These are phyloP conservation scores for Agrypnia vestita DNA, from an alignment of 1,140 invertebrate genomes.

Conservation along the genomic window DNA sequence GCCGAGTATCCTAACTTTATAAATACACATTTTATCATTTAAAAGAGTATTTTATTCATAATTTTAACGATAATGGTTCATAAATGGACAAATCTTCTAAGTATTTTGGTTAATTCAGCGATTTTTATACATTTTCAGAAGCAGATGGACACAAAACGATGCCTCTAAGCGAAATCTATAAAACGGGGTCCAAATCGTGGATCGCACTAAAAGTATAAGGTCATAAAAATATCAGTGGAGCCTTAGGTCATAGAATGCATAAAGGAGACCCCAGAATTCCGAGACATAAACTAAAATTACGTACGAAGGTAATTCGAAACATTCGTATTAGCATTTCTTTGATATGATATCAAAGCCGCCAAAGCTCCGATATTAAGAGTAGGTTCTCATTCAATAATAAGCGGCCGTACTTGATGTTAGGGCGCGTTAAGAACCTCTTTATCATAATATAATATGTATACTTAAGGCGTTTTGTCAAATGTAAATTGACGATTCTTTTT, in stretches of 20 bases:
- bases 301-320: conserved; percentile 7
- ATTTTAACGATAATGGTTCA: background rate
- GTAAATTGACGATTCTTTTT: conserved; percentile 7
- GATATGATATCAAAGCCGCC: conserved; percentile 19
- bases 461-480: background rate
- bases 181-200: background rate
- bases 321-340: conserved; percentile 38
- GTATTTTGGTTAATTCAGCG: conserved; percentile 28
- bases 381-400: no score
- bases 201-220: conserved; percentile 18
- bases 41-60: background rate
- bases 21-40: background rate
- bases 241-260: conserved; percentile 27
- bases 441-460: no score
- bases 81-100: background rate
- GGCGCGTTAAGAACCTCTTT: no score
- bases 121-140: conserved; percentile 39
- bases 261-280: conserved; percentile 7
- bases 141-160: conserved; percentile 29
- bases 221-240: conserved; percentile 29
- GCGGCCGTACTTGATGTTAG: no score
- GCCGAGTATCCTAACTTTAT: background rate
- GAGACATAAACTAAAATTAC: conserved; percentile 7
- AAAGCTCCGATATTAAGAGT: background rate
- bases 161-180: conserved; percentile 22